These are phyloP conservation scores for Octonoba sinensis DNA, from an alignment of 2,888 invertebrate genomes.

Conservation along the genomic window DNA sequence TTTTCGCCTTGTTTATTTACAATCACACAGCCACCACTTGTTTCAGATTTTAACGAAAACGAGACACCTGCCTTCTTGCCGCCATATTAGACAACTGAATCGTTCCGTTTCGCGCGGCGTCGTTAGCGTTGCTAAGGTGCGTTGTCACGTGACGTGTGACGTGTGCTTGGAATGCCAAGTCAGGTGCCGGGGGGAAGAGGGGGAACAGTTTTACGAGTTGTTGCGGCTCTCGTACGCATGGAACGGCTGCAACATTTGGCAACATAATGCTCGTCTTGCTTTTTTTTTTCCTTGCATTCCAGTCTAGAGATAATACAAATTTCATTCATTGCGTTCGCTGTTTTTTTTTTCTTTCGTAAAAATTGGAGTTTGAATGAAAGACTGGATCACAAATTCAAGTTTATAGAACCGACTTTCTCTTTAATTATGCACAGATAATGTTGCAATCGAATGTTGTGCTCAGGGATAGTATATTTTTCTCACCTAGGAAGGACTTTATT, in stretches of 20 bases:
- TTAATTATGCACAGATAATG: too few relatives aligned
- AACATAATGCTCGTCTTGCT: slow-evolving; percentile 5
- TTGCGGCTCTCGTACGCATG: slow-evolving; percentile 10
- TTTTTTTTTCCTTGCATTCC: neutral
- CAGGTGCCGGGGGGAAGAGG: slow-evolving; percentile 33
- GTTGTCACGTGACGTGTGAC: slow-evolving; percentile 52
- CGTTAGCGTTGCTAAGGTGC: slow-evolving; percentile 60
- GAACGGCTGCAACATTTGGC: slow-evolving; percentile 23
- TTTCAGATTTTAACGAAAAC: slow-evolving; percentile 25
- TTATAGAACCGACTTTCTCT: too few relatives aligned
- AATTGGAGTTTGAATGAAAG: too few relatives aligned
- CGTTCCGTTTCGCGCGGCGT: slow-evolving; percentile 52
- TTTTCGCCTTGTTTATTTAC: neutral
- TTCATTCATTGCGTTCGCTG: too few relatives aligned
- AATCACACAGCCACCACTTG: slow-evolving; percentile 33
- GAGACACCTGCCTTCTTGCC: slow-evolving; percentile 26
- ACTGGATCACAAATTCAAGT: too few relatives aligned
- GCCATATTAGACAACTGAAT: slow-evolving; percentile 55
- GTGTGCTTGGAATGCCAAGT: slow-evolving; percentile 51
- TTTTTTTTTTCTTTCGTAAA: too few relatives aligned
- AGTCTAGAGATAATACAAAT: too few relatives aligned
- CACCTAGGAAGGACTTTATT: too few relatives aligned
- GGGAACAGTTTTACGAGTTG: slow-evolving; percentile 46
- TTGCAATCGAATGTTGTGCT: too few relatives aligned
- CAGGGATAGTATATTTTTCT: too few relatives aligned